A percentile compares a stretch with the other conserved stretches of the same genome.
Evolutionary conservation across 2,888 invertebrate species (phyloP).

Genomic region (Epicampocera succincta): DNA sequence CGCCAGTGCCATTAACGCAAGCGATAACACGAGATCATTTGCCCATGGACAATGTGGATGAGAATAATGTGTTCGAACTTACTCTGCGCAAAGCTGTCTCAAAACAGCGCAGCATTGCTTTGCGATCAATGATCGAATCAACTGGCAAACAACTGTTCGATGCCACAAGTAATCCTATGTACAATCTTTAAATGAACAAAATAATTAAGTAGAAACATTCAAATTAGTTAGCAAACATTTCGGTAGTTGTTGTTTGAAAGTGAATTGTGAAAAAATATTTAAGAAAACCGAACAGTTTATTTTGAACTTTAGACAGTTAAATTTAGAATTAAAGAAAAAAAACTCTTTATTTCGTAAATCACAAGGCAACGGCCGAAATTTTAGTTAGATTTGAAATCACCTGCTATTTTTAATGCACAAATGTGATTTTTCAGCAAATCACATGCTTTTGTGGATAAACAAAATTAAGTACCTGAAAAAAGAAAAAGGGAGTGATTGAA

Average conservation of each 20-base stretch:
- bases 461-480: too few relatives aligned
- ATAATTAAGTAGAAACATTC: conserved; percentile 1
- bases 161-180: conserved; percentile 81
- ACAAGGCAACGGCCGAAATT: too few relatives aligned
- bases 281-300: neutral
- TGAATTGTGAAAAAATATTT: neutral
- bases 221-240: conserved; percentile 48
- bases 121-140: conserved; percentile 84
- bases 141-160: conserved; percentile 84
- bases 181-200: conserved; percentile 74
- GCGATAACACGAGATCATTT: conserved; percentile 73
- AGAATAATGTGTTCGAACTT: conserved; percentile 80
- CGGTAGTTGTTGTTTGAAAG: conserved; percentile 24
- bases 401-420: too few relatives aligned
- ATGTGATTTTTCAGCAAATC: too few relatives aligned
- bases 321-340: too few relatives aligned
- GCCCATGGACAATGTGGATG: conserved; percentile 81
- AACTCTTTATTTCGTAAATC: too few relatives aligned
- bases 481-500: too few relatives aligned
- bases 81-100: conserved; percentile 82
- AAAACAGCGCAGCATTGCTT: conserved; percentile 84
- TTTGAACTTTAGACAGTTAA: neutral
- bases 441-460: too few relatives aligned
- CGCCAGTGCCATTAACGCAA: conserved; percentile 46
- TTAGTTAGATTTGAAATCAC: too few relatives aligned